phyloP scores from a whole-genome alignment of 2,888 invertebrate species.

The Schizaphis graminum region DNA sequence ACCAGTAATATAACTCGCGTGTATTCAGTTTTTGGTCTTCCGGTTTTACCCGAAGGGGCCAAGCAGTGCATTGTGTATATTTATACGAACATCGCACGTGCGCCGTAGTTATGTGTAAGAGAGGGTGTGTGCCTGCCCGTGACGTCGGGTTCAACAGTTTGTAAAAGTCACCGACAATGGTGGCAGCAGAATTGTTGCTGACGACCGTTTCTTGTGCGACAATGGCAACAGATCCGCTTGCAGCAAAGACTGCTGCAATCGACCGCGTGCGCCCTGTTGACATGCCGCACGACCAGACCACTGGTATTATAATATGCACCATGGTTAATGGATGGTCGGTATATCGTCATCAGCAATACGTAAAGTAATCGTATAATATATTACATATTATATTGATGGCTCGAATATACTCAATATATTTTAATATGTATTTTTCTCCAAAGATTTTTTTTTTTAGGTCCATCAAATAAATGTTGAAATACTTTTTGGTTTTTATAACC shows the following conservation, averaged over 20 bases:
- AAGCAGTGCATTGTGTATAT: background rate
- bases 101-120: background rate
- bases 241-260: background rate
- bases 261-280: constrained; percentile 18
- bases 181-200: constrained; percentile 45
- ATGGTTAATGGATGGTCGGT: background rate
- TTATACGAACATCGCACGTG: background rate
- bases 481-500: background rate
- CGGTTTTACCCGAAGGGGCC: background rate
- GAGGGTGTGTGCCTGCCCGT: constrained; percentile 21
- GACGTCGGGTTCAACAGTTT: constrained; percentile 55
- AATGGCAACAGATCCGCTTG: constrained; percentile 39
- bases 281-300: background rate
- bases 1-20: background rate
- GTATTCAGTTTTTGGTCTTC: constrained; percentile 8
- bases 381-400: background rate
- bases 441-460: background rate
- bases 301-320: background rate
- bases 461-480: background rate
- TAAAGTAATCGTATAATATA: background rate
- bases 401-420: background rate
- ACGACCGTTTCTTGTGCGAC: background rate
- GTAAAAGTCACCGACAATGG: constrained; percentile 18
- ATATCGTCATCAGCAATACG: background rate
- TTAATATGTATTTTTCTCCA: background rate